A percentile compares a stretch with the other conserved stretches of the same genome.
Conservation (phyloP, 2,113 vertebrate genomes). For the Ahaetulla prasina region DNA sequence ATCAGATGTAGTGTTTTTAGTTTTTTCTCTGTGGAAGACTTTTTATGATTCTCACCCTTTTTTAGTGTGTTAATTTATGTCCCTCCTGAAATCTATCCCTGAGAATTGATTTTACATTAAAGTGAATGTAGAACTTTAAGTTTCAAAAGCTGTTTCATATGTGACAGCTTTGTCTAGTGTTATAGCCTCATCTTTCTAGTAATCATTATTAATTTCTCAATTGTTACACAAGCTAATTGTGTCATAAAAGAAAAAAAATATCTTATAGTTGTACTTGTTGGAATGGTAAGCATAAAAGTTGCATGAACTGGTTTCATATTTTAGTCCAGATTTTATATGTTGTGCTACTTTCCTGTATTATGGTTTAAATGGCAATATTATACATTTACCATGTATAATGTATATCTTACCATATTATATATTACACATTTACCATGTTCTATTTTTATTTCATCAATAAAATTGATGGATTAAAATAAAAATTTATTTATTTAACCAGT, state of each 20-base stretch:
- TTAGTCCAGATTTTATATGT: not conserved
- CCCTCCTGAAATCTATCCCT: not conserved
- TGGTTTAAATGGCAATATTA: not conserved
- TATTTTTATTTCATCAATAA: not conserved
- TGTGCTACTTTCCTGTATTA: not conserved
- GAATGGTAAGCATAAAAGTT: not conserved
- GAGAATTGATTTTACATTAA: constrained; percentile 8
- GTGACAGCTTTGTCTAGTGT: not conserved
- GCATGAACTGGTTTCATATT: not conserved
- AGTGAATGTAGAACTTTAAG: not conserved
- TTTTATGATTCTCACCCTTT: not conserved
- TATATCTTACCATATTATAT: too few relatives aligned
- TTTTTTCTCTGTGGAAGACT: not conserved
- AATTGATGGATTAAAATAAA: not conserved
- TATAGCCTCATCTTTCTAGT: not conserved
- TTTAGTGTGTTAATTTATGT: constrained; percentile 11
- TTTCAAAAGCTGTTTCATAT: not conserved
- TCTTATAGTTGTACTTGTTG: not conserved
- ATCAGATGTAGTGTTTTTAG: not conserved
- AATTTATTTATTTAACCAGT: not conserved
- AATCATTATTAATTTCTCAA: not conserved
- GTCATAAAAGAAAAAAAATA: not conserved
- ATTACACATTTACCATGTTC: not conserved
- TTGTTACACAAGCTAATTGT: not conserved
- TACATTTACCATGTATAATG: not conserved